Percentiles rank a stretch among this genome's conserved stretches.
Conservation (phyloP, 2,113 vertebrate genomes). For the Poeciliopsis turrubarensis region DNA sequence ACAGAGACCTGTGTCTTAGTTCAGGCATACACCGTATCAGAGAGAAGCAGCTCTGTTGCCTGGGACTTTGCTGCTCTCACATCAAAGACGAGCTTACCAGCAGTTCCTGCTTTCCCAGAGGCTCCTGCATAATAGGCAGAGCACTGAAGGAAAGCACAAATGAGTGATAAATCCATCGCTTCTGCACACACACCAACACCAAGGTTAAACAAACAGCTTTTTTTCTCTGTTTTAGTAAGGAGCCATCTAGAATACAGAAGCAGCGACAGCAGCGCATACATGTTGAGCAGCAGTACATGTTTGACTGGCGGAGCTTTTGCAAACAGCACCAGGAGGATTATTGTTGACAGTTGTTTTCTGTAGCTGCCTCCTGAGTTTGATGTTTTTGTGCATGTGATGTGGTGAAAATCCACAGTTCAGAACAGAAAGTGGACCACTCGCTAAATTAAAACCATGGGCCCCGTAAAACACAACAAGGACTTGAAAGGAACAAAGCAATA, state of each 20-base stretch:
- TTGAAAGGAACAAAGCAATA: constrained; percentile 46
- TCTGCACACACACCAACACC: constrained; percentile 2
- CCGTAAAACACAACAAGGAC: constrained; percentile 22
- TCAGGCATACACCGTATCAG: constrained; percentile 53
- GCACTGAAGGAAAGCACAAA: constrained; percentile 29
- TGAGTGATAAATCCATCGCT: constrained; percentile 35
- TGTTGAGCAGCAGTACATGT: constrained; percentile 11
- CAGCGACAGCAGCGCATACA: constrained; percentile 1
- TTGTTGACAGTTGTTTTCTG: constrained; percentile 17
- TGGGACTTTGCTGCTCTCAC: constrained; percentile 45
- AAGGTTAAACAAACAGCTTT: constrained; percentile 47
- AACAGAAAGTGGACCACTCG: constrained; percentile 16
- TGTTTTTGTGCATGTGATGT: constrained; percentile 3
- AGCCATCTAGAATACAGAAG: not conserved
- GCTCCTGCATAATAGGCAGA: constrained; percentile 55
- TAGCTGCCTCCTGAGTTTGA: constrained; percentile 2
- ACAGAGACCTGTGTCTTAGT: constrained; percentile 48
- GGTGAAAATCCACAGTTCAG: not conserved
- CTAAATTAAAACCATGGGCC: constrained; percentile 31
- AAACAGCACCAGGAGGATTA: constrained; percentile 16
- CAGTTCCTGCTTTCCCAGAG: constrained; percentile 46
- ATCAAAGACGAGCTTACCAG: constrained; percentile 65
- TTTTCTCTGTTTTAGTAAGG: constrained; percentile 5
- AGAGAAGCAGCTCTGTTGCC: constrained; percentile 49
- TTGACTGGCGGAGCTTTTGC: constrained; percentile 22